Evolutionary conservation across 2,113 vertebrate species (phyloP).

Genomic region (Argyrosomus japonicus): DNA sequence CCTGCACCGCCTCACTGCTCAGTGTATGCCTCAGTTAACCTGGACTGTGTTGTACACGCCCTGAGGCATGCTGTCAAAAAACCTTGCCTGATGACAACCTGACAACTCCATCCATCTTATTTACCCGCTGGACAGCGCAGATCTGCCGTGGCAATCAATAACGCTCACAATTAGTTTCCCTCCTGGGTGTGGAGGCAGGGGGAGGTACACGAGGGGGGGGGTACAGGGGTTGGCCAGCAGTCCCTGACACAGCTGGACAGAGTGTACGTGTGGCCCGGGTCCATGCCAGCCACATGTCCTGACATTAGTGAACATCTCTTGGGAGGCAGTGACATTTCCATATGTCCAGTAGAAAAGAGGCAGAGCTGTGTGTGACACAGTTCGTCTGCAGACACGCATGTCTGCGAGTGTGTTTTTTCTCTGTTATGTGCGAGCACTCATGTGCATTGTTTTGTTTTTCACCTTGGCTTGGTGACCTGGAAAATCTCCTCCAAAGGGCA

Average conservation of each 20-base stretch:
- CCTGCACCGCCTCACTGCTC: constrained; percentile 38
- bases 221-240: constrained; percentile 35
- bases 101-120: constrained; percentile 85
- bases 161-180: constrained; percentile 84
- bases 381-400: neutral
- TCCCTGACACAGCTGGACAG: constrained; percentile 76
- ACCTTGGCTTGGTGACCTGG: constrained; percentile 81
- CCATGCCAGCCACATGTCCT: constrained; percentile 77
- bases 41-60: constrained; percentile 73
- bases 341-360: constrained; percentile 62
- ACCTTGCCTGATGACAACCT: constrained; percentile 79
- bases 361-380: constrained; percentile 36
- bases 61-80: constrained; percentile 77
- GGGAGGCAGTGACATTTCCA: constrained; percentile 77
- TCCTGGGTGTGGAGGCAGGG: constrained; percentile 58
- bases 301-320: constrained; percentile 75
- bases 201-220: constrained; percentile 37
- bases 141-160: constrained; percentile 83
- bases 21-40: constrained; percentile 65
- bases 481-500: constrained; percentile 74
- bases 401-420: constrained; percentile 18
- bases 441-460: constrained; percentile 73
- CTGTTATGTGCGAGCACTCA: constrained; percentile 26
- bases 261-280: constrained; percentile 61
- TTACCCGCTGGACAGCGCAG: constrained; percentile 79